phyloP scores from a whole-genome alignment of 2,888 invertebrate species.

The Torymus texanus region DNA sequence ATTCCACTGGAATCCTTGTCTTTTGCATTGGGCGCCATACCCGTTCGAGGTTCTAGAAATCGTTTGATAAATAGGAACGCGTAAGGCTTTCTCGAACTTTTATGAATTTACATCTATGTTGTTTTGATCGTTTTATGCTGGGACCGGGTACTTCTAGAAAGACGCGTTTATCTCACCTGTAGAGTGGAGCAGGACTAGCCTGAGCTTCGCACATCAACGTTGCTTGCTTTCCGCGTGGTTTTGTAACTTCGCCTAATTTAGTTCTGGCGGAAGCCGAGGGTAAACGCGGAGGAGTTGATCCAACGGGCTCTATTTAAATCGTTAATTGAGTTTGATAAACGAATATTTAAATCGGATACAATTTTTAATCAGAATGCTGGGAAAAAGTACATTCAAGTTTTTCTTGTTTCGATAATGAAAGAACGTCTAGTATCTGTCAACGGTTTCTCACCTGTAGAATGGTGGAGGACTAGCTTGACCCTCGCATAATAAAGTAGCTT shows the following conservation, averaged over 20 bases:
- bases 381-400: no score
- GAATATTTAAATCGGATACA: no score
- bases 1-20: constrained; percentile 72
- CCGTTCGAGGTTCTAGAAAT: constrained; percentile 73
- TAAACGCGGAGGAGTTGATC: no score
- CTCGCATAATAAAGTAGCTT: no score
- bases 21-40: constrained; percentile 74
- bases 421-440: no score
- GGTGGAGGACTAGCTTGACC: no score
- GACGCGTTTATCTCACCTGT: no score
- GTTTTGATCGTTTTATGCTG: constrained; percentile 35
- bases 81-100: constrained; percentile 19
- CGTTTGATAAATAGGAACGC: constrained; percentile 7
- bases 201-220: constrained; percentile 81
- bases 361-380: no score
- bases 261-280: constrained; percentile 66
- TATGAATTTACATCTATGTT: neutral
- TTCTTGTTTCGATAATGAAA: no score
- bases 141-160: constrained; percentile 33
- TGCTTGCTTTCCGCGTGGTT: constrained; percentile 61
- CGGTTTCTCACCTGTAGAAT: no score
- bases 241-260: constrained; percentile 72
- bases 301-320: no score
- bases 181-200: constrained; percentile 81
- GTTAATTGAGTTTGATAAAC: no score